Conservation (phyloP, 1,140 invertebrate genomes). For the Brachionus plicatilis region DNA sequence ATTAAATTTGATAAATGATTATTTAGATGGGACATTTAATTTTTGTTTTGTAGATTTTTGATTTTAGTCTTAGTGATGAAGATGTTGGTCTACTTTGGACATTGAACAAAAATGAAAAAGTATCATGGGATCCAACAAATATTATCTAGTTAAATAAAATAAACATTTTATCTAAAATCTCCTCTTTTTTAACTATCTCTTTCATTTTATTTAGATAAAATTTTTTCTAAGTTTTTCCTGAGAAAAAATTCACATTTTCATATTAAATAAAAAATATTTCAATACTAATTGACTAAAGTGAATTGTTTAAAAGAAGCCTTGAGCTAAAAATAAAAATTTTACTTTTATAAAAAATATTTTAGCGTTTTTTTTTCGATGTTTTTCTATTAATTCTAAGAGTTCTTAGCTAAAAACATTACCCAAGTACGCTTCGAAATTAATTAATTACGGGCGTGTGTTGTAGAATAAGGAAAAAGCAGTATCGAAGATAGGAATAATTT, state of each 20-base stretch:
- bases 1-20: slow-evolving; percentile 15
- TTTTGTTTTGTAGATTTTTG: background rate
- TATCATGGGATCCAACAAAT: slow-evolving; percentile 34
- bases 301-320: too few species aligned
- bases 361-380: background rate
- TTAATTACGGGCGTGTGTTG: background rate
- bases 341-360: too few species aligned
- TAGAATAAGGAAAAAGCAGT: background rate
- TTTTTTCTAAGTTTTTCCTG: background rate
- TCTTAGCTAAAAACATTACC: background rate
- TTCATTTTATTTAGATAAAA: background rate
- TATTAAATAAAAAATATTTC: background rate
- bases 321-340: too few species aligned
- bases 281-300: too few species aligned
- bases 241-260: too few species aligned
- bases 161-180: too few species aligned
- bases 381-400: background rate
- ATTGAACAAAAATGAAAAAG: slow-evolving; percentile 33
- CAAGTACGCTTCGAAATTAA: background rate
- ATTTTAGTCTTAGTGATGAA: background rate
- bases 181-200: background rate
- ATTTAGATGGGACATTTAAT: background rate
- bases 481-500: background rate
- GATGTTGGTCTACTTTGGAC: background rate
- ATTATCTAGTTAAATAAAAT: background rate